Evolutionary conservation across 2,113 vertebrate genomes (phyloP).

Genomic region (Anhinga rufa): DNA sequence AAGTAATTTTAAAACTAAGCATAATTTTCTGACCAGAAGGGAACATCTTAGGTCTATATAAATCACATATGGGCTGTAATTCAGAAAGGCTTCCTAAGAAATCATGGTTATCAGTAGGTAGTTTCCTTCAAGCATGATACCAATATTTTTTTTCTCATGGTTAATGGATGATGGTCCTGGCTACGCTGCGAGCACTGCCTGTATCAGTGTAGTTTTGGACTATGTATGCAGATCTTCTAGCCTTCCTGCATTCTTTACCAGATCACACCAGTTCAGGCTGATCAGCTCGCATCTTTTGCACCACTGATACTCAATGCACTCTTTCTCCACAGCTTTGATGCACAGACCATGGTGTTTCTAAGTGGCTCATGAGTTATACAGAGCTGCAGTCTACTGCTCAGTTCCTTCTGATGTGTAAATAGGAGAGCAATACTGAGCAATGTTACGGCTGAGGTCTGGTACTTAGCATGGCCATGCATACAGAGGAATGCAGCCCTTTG

Average conservation of each 20-base stretch:
- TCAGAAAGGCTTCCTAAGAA: not conserved
- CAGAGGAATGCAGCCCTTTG: not conserved
- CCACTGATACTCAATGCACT: not conserved
- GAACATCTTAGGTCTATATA: not conserved
- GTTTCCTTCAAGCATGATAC: not conserved
- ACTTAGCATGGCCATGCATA: not conserved
- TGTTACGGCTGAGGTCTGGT: not conserved
- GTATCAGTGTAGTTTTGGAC: not conserved
- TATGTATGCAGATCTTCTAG: not conserved
- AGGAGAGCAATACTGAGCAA: not conserved
- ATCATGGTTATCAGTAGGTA: not conserved
- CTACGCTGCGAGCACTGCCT: not conserved
- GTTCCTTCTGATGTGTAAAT: not conserved
- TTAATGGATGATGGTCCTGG: not conserved
- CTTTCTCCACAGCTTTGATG: not conserved
- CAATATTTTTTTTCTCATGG: accelerated
- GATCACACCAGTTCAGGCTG: not conserved
- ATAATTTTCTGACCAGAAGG: not conserved
- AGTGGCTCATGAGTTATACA: not conserved
- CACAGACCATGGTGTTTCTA: not conserved
- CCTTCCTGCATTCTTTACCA: not conserved
- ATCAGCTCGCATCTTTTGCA: not conserved
- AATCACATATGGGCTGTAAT: not conserved
- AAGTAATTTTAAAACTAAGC: not conserved
- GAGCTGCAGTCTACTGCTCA: not conserved